Evolutionary conservation across 2,888 invertebrate species (phyloP).

Genomic region (Elysia crispata): DNA sequence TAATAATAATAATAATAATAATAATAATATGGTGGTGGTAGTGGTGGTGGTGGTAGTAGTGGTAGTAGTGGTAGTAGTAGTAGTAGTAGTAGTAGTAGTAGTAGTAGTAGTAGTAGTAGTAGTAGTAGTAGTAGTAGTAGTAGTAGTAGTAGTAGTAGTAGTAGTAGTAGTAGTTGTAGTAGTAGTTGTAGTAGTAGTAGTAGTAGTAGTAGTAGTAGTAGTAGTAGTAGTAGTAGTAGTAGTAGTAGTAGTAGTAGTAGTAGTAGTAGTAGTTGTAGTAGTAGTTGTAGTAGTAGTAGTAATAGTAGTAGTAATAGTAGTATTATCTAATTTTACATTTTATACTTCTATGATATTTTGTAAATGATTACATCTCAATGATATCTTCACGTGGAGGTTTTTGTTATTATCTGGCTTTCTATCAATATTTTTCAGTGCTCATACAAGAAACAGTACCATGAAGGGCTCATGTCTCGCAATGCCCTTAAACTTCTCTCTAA

Average conservation of each 20-base stretch:
- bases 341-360: too few relatives aligned
- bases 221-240: constrained; percentile 34
- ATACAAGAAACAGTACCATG: constrained; percentile 32
- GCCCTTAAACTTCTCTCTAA: constrained; percentile 20
- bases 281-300: constrained; percentile 16
- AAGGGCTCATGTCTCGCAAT: constrained; percentile 37
- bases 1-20: too few relatives aligned
- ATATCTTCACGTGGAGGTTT: too few relatives aligned
- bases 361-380: too few relatives aligned
- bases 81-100: too few relatives aligned
- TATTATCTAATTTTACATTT: too few relatives aligned
- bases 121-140: constrained; percentile 27
- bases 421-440: constrained; percentile 33
- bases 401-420: too few relatives aligned
- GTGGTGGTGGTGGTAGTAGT: too few relatives aligned
- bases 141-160: constrained; percentile 34
- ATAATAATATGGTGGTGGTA: too few relatives aligned
- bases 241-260: constrained; percentile 26
- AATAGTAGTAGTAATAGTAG: constrained; percentile 31
- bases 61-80: too few relatives aligned
- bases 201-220: constrained; percentile 34
- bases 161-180: constrained; percentile 23
- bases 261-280: neutral
- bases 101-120: constrained; percentile 10
- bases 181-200: constrained; percentile 27